Conservation (phyloP, 2,797 vertebrate genomes). For the Spatula clypeata region DNA sequence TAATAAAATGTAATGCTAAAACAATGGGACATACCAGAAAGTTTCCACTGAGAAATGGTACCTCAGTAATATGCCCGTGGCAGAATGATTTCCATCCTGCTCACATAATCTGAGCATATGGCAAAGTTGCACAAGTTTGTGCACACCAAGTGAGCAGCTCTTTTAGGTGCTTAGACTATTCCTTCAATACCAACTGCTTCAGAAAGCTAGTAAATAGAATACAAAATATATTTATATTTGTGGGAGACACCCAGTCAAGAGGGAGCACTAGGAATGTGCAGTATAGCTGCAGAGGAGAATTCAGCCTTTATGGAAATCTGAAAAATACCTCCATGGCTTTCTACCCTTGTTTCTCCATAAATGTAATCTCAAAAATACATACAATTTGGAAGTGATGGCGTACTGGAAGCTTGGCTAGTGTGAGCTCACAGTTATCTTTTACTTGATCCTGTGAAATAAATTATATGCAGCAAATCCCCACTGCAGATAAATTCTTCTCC, state of each 20-base stretch:
- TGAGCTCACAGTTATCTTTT: constrained; percentile 69
- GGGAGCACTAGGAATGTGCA: constrained; percentile 74
- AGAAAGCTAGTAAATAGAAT: constrained; percentile 64
- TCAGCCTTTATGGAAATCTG: constrained; percentile 49
- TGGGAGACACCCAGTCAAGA: constrained; percentile 77
- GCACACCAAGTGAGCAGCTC: background rate
- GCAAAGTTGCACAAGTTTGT: background rate
- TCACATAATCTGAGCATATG: background rate
- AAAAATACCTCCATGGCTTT: constrained; percentile 51
- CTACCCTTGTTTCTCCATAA: constrained; percentile 30
- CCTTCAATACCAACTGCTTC: constrained; percentile 15
- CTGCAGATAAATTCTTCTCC: constrained; percentile 78
- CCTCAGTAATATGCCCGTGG: constrained; percentile 18
- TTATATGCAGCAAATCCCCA: constrained; percentile 78
- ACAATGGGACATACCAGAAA: constrained; percentile 62
- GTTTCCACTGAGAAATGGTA: constrained; percentile 33
- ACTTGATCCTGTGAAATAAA: constrained; percentile 80
- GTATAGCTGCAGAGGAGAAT: constrained; percentile 50
- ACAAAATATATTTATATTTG: constrained; percentile 56
- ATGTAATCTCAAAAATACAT: constrained; percentile 69
- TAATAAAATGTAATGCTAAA: constrained; percentile 73
- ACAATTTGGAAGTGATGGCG: constrained; percentile 34
- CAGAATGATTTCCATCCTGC: constrained; percentile 27
- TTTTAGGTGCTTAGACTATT: background rate
- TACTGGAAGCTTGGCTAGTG: constrained; percentile 55